Evolutionary conservation across 2,888 invertebrate genomes (phyloP).

Genomic region (Lasiommata megera): DNA sequence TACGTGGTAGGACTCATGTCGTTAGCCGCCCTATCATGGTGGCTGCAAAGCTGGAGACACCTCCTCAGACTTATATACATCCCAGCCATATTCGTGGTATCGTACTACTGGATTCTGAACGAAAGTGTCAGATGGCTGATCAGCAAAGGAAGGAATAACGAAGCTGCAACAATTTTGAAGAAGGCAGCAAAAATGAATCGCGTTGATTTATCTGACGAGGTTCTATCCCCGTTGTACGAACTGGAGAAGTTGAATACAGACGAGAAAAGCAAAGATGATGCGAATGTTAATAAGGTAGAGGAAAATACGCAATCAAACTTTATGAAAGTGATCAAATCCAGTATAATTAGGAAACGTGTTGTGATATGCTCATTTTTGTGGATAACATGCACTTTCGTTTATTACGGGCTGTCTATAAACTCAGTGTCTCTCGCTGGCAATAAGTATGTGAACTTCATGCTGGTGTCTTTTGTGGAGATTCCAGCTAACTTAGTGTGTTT

Average conservation of each 20-base stretch:
- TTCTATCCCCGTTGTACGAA: slow-evolving; percentile 59
- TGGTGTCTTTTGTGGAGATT: slow-evolving; percentile 84
- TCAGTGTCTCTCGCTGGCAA: slow-evolving; percentile 88
- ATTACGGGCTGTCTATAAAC: slow-evolving; percentile 90
- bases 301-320: slow-evolving; percentile 47
- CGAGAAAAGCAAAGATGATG: slow-evolving; percentile 32
- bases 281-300: slow-evolving; percentile 23
- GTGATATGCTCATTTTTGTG: slow-evolving; percentile 87
- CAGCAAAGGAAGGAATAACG: slow-evolving; percentile 83
- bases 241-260: slow-evolving; percentile 40
- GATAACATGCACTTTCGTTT: slow-evolving; percentile 90
- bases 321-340: slow-evolving; percentile 75
- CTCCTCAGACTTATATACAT: slow-evolving; percentile 85
- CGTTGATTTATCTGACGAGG: slow-evolving; percentile 65
- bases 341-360: slow-evolving; percentile 79
- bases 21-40: slow-evolving; percentile 85
- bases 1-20: slow-evolving; percentile 87
- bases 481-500: slow-evolving; percentile 86
- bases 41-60: slow-evolving; percentile 85
- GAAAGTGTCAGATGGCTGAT: slow-evolving; percentile 90
- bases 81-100: slow-evolving; percentile 85
- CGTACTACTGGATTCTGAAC: slow-evolving; percentile 86
- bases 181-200: slow-evolving; percentile 85
- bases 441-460: slow-evolving; percentile 89
- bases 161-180: slow-evolving; percentile 83